Conservation (phyloP, 2,888 invertebrate genomes). For the Scelioninae gen. 1 region DNA sequence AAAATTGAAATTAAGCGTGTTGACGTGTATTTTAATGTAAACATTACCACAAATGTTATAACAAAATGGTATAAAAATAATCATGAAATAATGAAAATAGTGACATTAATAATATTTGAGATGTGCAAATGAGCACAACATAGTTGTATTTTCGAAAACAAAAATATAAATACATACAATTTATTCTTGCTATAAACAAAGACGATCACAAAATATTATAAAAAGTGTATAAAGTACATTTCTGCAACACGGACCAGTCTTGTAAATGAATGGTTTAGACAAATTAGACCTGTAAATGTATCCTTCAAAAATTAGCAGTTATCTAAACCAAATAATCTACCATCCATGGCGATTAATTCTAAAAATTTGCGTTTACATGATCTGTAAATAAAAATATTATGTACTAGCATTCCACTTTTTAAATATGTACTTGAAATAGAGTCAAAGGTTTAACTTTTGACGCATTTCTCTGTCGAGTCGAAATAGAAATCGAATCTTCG, state of each 20-base stretch:
- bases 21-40: constrained; percentile 14
- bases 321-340: constrained; percentile 29
- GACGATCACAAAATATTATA: constrained; percentile 35
- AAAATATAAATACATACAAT: constrained; percentile 48
- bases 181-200: constrained; percentile 63
- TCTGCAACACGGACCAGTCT: constrained; percentile 21
- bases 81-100: constrained; percentile 21
- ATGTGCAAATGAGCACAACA: constrained; percentile 26
- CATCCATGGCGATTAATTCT: constrained; percentile 27
- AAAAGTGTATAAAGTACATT: constrained; percentile 49
- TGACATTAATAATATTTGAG: constrained; percentile 39
- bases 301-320: constrained; percentile 3
- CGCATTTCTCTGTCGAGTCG: constrained; percentile 24
- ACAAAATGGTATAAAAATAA: constrained; percentile 18
- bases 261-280: constrained; percentile 33
- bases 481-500: constrained; percentile 46
- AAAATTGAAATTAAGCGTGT: constrained; percentile 6
- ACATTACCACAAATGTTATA: constrained; percentile 20
- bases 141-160: constrained; percentile 49
- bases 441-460: constrained; percentile 15
- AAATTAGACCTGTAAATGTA: constrained; percentile 53
- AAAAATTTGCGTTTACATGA: constrained; percentile 26
- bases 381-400: constrained; percentile 43
- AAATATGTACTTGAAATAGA: constrained; percentile 24
- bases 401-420: constrained; percentile 46